These are phyloP conservation scores for Rhinophrynus dorsalis DNA, from an alignment of 2,797 vertebrate species.

Conservation along the genomic window DNA sequence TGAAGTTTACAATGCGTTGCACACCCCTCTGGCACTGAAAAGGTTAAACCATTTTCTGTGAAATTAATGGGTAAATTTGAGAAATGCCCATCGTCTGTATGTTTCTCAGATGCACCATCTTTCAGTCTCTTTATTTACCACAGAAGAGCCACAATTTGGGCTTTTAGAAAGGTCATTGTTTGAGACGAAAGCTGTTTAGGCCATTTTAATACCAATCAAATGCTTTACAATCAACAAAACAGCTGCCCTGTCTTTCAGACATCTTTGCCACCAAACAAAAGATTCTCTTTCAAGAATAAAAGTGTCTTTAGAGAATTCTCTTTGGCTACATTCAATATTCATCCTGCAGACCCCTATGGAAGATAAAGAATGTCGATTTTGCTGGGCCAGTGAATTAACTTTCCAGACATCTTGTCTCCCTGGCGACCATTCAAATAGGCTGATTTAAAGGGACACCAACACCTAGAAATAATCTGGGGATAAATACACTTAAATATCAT, in stretches of 20 bases:
- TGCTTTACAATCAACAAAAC: slow-evolving; percentile 37
- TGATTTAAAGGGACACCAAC: too few species aligned
- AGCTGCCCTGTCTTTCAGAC: slow-evolving; percentile 7
- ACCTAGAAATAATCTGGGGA: too few species aligned
- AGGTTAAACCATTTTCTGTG: too few species aligned
- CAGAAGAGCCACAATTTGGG: background rate
- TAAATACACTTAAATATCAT: too few species aligned
- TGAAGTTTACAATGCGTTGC: too few species aligned
- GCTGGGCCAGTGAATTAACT: slow-evolving; percentile 43
- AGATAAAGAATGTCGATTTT: slow-evolving; percentile 53
- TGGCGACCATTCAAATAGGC: slow-evolving; percentile 64
- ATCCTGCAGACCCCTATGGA: slow-evolving; percentile 37
- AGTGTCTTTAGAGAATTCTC: slow-evolving; percentile 41
- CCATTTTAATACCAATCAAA: slow-evolving; percentile 9
- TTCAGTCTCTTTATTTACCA: too few species aligned
- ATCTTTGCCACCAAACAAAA: slow-evolving; percentile 32
- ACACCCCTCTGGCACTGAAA: too few species aligned
- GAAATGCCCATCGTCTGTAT: too few species aligned
- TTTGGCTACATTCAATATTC: slow-evolving; percentile 48
- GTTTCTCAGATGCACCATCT: too few species aligned
- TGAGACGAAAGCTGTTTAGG: slow-evolving; percentile 19
- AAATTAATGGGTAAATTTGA: too few species aligned
- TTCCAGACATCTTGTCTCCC: slow-evolving; percentile 60
- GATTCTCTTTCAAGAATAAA: slow-evolving; percentile 32
- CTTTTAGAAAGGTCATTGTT: slow-evolving; percentile 16